phyloP scores from a whole-genome alignment of 2,797 vertebrate genomes.

The Gorsachius magnificus region DNA sequence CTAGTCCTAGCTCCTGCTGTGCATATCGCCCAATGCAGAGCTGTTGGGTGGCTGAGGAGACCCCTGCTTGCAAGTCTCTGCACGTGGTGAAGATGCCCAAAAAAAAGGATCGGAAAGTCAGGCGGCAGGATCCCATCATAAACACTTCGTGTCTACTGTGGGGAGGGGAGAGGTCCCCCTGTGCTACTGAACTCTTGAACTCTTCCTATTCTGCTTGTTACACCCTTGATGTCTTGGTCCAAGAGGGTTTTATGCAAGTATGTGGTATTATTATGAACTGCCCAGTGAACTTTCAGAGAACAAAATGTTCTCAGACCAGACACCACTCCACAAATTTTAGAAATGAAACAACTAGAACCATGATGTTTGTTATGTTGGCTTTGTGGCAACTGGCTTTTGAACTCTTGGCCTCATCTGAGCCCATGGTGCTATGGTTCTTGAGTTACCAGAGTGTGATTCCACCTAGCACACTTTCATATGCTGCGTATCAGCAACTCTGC shows the following conservation, averaged over 20 bases:
- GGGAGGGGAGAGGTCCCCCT: not conserved
- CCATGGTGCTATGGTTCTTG: not conserved
- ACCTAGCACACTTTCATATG: not conserved
- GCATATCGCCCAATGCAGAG: too few relatives aligned
- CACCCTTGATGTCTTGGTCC: not conserved
- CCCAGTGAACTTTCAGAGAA: not conserved
- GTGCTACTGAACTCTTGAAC: not conserved
- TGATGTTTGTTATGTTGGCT: not conserved
- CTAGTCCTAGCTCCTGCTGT: not conserved
- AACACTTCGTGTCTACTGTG: not conserved
- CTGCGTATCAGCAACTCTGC: accelerated
- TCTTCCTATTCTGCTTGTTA: not conserved
- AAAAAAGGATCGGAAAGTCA: not conserved
- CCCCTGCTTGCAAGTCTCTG: not conserved
- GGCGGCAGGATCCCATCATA: not conserved
- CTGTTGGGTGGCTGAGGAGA: not conserved
- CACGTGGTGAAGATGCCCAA: not conserved
- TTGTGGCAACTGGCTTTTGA: not conserved
- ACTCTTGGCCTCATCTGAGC: not conserved
- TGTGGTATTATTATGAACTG: not conserved
- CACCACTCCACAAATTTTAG: not conserved
- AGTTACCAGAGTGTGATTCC: not conserved
- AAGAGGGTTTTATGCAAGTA: not conserved
- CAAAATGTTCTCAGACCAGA: not conserved
- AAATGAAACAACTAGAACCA: not conserved